Percentiles rank a stretch among this genome's conserved stretches.
Conservation (phyloP, 2,113 vertebrate genomes). For the Stercorarius parasiticus region DNA sequence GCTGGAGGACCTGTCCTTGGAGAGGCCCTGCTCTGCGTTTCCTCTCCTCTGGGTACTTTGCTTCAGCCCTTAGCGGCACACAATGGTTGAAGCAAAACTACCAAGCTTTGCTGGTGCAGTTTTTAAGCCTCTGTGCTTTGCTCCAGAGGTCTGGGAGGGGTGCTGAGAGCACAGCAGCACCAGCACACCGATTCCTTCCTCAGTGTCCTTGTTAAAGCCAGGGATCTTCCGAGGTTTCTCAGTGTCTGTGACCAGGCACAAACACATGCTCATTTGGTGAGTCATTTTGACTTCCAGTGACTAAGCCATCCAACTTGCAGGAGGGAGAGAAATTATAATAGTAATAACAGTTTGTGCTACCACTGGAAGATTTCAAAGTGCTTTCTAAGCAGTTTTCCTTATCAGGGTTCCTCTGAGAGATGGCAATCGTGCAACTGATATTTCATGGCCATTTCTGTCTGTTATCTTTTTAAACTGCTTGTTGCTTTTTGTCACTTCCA, state of each 20-base stretch:
- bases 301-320: neutral
- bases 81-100: neutral
- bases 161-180: neutral
- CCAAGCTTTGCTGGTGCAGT: neutral
- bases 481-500: neutral
- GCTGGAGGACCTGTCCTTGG: neutral
- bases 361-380: neutral
- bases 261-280: neutral
- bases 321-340: neutral
- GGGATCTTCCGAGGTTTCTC: neutral
- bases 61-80: neutral
- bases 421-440: neutral
- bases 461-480: neutral
- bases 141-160: neutral
- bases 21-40: neutral
- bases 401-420: neutral
- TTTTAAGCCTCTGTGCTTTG: neutral
- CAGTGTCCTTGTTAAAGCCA: neutral
- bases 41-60: neutral
- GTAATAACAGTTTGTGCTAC: conserved; percentile 22
- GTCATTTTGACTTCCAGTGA: neutral
- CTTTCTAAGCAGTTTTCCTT: conserved; percentile 22
- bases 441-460: neutral
- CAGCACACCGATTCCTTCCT: neutral
- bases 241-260: neutral